phyloP scores from a whole-genome alignment of 2,888 invertebrate genomes.

The Eupithecia pulchellata region DNA sequence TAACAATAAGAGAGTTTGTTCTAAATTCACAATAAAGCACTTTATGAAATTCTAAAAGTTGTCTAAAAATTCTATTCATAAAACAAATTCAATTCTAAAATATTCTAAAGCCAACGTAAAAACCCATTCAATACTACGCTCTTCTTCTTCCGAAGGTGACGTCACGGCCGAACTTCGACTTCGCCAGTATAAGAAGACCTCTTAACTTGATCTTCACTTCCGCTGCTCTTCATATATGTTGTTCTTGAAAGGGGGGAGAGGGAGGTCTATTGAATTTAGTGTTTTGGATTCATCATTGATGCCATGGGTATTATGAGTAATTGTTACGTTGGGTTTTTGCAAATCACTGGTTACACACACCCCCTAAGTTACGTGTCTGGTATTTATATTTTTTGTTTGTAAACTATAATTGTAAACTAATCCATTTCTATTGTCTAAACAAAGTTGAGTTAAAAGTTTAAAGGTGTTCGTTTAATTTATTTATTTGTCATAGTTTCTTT shows the following conservation, averaged over 20 bases:
- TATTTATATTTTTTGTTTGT: constrained; percentile 8
- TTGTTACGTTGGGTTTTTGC: constrained; percentile 39
- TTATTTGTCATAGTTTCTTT: too few relatives aligned
- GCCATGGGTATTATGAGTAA: constrained; percentile 30
- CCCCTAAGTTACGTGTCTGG: constrained; percentile 40
- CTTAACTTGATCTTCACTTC: constrained; percentile 9
- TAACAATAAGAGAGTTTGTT: neutral
- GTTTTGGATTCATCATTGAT: constrained; percentile 22
- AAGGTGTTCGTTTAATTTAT: too few relatives aligned
- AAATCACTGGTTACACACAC: constrained; percentile 51
- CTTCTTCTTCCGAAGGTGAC: constrained; percentile 43
- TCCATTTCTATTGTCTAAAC: too few relatives aligned
- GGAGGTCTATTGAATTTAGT: constrained; percentile 27
- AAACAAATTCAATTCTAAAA: constrained; percentile 40
- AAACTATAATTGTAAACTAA: neutral
- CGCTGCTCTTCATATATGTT: neutral
- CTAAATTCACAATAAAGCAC: neutral
- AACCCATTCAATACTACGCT: constrained; percentile 48
- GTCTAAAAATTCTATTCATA: neutral
- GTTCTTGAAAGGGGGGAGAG: constrained; percentile 4
- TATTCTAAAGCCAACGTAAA: constrained; percentile 52
- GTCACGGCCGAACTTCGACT: constrained; percentile 39
- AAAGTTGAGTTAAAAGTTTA: too few relatives aligned
- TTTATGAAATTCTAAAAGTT: neutral
- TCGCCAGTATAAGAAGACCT: constrained; percentile 46